Percentiles rank a stretch among this genome's conserved stretches.
Evolutionary conservation across 92 coral and sea anemone genomes (phyloP).

Genomic region (Micromussa lordhowensis): DNA sequence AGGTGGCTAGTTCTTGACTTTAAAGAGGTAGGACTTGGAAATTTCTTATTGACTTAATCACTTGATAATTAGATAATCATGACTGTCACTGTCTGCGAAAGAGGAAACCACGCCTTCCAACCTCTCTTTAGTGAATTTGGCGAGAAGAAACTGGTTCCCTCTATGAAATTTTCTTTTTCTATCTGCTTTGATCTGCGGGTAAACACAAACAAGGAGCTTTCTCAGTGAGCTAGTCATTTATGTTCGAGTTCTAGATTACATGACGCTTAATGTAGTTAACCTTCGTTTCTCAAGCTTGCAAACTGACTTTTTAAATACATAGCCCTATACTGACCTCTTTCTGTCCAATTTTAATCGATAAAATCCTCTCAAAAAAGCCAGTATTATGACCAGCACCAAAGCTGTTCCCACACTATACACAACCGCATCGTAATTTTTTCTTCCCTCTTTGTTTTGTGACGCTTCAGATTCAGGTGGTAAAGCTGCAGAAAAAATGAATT

Average conservation of each 20-base stretch:
- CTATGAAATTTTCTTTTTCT: background rate
- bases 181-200: background rate
- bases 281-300: background rate
- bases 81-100: no score
- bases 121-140: background rate
- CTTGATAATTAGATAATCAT: no score
- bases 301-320: background rate
- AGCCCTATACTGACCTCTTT: constrained; percentile 58
- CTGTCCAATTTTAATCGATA: constrained; percentile 86
- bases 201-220: background rate
- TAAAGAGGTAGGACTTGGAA: no score
- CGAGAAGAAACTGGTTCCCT: background rate
- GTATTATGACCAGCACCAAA: constrained; percentile 76
- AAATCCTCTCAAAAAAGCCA: constrained; percentile 87
- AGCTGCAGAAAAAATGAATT: constrained; percentile 1
- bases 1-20: no score
- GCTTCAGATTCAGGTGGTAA: constrained; percentile 29
- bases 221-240: background rate
- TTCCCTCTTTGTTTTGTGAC: constrained; percentile 69
- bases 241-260: background rate
- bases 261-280: background rate
- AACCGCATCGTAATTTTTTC: constrained; percentile 81
- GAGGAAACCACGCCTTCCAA: background rate
- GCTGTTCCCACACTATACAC: constrained; percentile 87
- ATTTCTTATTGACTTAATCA: no score